Evolutionary conservation across 2,113 vertebrate species (phyloP).

Genomic region (Plotosus lineatus): DNA sequence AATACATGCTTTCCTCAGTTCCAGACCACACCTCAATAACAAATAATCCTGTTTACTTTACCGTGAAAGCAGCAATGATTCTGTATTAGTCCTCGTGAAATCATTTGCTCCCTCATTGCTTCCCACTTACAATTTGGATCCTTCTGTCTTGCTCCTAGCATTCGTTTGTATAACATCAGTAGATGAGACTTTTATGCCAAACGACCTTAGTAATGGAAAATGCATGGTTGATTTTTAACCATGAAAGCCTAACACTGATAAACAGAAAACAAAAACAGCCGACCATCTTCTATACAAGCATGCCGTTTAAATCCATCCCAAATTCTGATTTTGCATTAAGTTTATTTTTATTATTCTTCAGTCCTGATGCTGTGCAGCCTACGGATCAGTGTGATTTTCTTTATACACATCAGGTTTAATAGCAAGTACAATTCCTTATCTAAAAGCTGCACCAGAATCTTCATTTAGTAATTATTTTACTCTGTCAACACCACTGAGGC

Average conservation of each 20-base stretch:
- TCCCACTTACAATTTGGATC: constrained; percentile 55
- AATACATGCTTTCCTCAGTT: neutral
- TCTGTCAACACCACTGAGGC: constrained; percentile 58
- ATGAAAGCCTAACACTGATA: constrained; percentile 35
- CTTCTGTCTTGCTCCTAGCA: constrained; percentile 46
- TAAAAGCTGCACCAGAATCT: constrained; percentile 39
- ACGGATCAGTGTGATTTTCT: neutral
- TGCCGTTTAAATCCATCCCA: neutral
- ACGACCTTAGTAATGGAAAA: constrained; percentile 51
- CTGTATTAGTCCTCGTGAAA: constrained; percentile 58
- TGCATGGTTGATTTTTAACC: constrained; percentile 34
- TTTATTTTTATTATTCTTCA: neutral
- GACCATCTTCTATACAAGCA: neutral
- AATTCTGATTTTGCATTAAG: neutral
- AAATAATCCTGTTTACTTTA: constrained; percentile 60
- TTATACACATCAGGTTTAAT: neutral
- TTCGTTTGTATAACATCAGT: constrained; percentile 53
- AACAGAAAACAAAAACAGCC: constrained; percentile 11
- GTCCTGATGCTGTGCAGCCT: neutral
- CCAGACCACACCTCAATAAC: constrained; percentile 40
- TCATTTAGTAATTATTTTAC: constrained; percentile 57
- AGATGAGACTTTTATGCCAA: constrained; percentile 46
- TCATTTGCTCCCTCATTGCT: constrained; percentile 66
- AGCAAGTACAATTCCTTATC: neutral
- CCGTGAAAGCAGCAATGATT: constrained; percentile 64